Conservation (phyloP, 2,797 vertebrate genomes). For the Melanotaenia parkinsoni region DNA sequence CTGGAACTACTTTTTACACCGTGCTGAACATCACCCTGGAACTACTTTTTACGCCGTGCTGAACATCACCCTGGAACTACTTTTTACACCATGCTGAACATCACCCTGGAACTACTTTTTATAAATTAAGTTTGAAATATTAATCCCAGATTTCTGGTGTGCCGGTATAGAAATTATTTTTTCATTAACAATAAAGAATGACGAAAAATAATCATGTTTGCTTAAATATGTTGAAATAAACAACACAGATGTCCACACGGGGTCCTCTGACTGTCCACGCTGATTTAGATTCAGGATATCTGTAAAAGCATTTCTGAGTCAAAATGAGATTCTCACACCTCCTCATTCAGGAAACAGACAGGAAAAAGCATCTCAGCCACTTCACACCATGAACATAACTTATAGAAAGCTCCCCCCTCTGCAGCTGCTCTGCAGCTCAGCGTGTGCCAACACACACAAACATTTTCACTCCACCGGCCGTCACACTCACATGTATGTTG, state of each 20-base stretch:
- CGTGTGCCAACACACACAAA: constrained; percentile 52
- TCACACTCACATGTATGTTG: constrained; percentile 15
- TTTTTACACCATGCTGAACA: no score
- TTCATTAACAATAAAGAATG: no score
- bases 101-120: no score
- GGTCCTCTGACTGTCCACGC: no score
- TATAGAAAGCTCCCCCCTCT: constrained; percentile 44
- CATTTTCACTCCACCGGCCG: constrained; percentile 11
- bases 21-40: no score
- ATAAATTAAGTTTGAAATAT: no score
- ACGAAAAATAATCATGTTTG: no score
- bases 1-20: no score
- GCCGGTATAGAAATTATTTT: no score
- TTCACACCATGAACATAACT: constrained; percentile 59
- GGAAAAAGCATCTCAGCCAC: constrained; percentile 44
- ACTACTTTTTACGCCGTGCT: no score
- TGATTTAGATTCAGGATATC: background rate
- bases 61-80: no score
- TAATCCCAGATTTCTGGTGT: no score
- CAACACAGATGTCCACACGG: background rate
- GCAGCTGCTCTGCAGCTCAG: background rate
- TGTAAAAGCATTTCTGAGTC: background rate
- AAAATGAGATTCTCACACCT: constrained; percentile 15
- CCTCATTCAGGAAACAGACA: constrained; percentile 47
- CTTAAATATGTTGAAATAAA: background rate